Conservation (phyloP, 2,113 vertebrate genomes). For the Morone saxatilis region DNA sequence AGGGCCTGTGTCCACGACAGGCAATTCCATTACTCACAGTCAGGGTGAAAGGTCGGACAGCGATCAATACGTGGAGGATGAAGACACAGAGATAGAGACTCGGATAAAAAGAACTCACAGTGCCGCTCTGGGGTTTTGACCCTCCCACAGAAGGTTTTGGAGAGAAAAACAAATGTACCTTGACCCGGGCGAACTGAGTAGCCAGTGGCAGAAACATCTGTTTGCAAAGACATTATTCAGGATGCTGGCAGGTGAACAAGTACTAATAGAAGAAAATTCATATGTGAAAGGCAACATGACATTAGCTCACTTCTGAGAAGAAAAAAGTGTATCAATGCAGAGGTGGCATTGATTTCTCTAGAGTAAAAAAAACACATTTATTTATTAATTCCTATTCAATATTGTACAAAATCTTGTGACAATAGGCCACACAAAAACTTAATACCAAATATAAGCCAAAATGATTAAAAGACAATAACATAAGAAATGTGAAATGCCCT, state of each 20-base stretch:
- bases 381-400: not conserved
- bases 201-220: conserved; percentile 5
- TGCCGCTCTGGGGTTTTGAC: conserved; percentile 31
- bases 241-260: conserved; percentile 19
- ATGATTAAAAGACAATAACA: not conserved
- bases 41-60: conserved; percentile 58
- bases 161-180: conserved; percentile 43
- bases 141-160: conserved; percentile 21
- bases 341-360: not conserved
- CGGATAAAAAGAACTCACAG: conserved; percentile 48
- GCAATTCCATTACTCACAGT: conserved; percentile 80
- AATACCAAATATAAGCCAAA: not conserved
- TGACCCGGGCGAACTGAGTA: conserved; percentile 25
- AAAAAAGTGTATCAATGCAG: not conserved
- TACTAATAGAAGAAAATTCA: not conserved
- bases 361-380: not conserved
- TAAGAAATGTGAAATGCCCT: not conserved
- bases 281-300: conserved; percentile 4
- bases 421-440: too few species aligned
- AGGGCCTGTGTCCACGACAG: conserved; percentile 47
- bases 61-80: conserved; percentile 74
- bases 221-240: conserved; percentile 4
- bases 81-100: conserved; percentile 50
- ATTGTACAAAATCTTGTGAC: too few species aligned
- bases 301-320: not conserved